Conservation (phyloP, 2,888 invertebrate genomes). For the Lydus trimaculatus region DNA sequence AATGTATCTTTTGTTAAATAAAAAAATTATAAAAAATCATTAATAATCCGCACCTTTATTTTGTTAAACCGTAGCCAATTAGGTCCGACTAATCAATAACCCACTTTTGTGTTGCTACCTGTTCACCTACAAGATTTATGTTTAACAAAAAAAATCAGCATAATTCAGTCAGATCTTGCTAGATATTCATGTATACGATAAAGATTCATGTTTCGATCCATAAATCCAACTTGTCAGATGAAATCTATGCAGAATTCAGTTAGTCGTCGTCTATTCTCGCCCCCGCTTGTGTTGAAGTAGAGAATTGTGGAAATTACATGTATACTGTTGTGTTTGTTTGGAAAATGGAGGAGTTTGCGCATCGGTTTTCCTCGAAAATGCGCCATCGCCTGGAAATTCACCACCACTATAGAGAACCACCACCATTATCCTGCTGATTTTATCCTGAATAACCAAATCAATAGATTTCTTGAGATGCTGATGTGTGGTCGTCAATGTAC, state of each 20-base stretch:
- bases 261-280: no score
- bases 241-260: no score
- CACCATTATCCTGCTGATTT: conserved; percentile 40
- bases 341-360: conserved; percentile 27
- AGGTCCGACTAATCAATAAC: background rate
- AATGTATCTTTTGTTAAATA: background rate
- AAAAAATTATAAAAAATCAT: no score
- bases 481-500: conserved; percentile 40
- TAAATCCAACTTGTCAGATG: no score
- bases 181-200: no score
- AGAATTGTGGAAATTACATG: no score
- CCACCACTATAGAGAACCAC: conserved; percentile 20
- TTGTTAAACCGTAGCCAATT: background rate
- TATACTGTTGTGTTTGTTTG: no score
- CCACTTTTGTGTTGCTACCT: background rate
- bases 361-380: conserved; percentile 36
- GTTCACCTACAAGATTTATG: background rate
- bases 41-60: background rate
- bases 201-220: no score
- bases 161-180: no score
- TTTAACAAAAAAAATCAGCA: no score
- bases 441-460: conserved; percentile 54
- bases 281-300: no score
- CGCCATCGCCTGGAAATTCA: conserved; percentile 40
- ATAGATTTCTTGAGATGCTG: conserved; percentile 50